These are phyloP conservation scores for Mormyrops boulengeri DNA, from an alignment of 2,797 vertebrate species.

Conservation along the genomic window DNA sequence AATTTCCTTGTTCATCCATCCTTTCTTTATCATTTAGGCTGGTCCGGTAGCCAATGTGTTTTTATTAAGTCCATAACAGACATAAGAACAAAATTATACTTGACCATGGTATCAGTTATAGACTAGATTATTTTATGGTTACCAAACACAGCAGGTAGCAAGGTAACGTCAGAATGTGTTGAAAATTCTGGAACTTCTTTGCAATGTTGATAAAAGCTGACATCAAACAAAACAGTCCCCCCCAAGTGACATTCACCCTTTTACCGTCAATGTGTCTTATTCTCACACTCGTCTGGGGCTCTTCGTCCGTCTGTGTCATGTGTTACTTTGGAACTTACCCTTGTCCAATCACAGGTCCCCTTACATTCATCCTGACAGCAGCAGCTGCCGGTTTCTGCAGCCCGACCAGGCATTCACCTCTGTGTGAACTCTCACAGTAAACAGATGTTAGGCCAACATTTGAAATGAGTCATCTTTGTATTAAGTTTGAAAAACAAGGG, in stretches of 20 bases:
- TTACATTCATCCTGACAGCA: background rate
- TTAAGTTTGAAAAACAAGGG: background rate
- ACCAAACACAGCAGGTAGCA: background rate
- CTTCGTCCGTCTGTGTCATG: background rate
- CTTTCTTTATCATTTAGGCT: background rate
- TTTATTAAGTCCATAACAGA: background rate
- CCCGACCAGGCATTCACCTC: background rate
- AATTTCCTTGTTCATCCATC: background rate
- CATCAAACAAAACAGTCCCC: background rate
- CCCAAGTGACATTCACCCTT: background rate
- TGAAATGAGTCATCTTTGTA: background rate
- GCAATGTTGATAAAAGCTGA: background rate
- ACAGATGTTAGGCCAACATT: conserved; percentile 5
- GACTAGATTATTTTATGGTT: background rate
- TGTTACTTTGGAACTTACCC: background rate
- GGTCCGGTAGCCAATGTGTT: background rate
- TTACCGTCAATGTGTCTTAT: background rate
- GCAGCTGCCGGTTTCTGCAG: background rate
- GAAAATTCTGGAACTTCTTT: background rate
- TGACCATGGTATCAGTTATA: background rate
- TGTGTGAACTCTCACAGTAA: background rate
- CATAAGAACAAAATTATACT: background rate
- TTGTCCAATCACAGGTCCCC: background rate
- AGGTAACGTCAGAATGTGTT: background rate
- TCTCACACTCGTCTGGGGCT: background rate